These are phyloP conservation scores for Sebastes dallii DNA, from an alignment of 2,797 vertebrate species.

Conservation along the genomic window DNA sequence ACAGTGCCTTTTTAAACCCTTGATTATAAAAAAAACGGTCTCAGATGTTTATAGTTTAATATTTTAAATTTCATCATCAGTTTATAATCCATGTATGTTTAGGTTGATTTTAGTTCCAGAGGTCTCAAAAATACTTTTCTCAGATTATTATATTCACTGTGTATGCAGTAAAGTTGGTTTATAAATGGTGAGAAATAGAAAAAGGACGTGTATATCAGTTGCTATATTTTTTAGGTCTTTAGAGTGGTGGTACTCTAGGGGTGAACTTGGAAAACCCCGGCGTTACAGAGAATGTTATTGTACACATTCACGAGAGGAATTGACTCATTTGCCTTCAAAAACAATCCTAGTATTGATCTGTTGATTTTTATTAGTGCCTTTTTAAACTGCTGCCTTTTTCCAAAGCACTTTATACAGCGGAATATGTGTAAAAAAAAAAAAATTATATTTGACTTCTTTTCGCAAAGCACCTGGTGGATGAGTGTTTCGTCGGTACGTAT, in stretches of 20 bases:
- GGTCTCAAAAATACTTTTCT: conserved; percentile 23
- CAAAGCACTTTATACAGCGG: conserved; percentile 79
- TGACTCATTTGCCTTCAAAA: conserved; percentile 62
- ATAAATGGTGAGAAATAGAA: conserved; percentile 19
- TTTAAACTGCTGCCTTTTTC: conserved; percentile 80
- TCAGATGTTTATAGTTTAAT: conserved; percentile 45
- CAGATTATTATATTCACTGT: conserved; percentile 34
- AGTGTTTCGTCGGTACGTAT: conserved; percentile 59
- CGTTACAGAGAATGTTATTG: conserved; percentile 35
- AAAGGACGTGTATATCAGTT: conserved; percentile 14
- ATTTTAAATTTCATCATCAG: conserved; percentile 28
- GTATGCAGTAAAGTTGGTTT: conserved; percentile 41
- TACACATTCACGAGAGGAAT: conserved; percentile 13
- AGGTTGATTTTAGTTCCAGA: conserved; percentile 36
- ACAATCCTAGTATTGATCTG: conserved; percentile 56
- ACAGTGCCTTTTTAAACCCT: conserved; percentile 73
- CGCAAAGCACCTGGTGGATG: conserved; percentile 49
- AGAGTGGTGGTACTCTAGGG: conserved; percentile 42
- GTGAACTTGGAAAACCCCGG: conserved; percentile 13
- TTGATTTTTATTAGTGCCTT: conserved; percentile 80
- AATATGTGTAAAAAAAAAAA: conserved; percentile 56
- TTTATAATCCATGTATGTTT: conserved; percentile 39
- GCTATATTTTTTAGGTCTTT: conserved; percentile 33
- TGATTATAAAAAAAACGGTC: conserved; percentile 29
- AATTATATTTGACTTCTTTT: conserved; percentile 38